Evolutionary conservation across 2,888 invertebrate genomes (phyloP).

Genomic region (Hyppa rectilinea): DNA sequence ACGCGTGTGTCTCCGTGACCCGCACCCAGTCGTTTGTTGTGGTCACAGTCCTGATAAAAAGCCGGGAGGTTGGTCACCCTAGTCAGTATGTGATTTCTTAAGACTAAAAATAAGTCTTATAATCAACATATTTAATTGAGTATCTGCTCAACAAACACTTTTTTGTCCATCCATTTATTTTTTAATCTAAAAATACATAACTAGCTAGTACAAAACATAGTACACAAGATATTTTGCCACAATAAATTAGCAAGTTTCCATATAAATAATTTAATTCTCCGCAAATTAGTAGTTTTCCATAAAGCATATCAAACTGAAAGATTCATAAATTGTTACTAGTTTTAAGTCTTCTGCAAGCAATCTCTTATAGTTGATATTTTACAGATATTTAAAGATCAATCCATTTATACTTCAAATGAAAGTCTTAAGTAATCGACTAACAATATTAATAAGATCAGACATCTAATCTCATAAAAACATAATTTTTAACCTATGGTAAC

Average conservation of each 20-base stretch:
- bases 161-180: not conserved
- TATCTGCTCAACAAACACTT: not conserved
- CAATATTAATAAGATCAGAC: not conserved
- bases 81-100: not conserved
- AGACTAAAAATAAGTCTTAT: not conserved
- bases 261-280: not conserved
- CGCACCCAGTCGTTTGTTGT: too few relatives aligned
- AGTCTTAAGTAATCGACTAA: not conserved
- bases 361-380: not conserved
- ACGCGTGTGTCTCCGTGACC: too few relatives aligned
- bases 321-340: not conserved
- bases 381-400: not conserved
- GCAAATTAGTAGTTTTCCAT: not conserved
- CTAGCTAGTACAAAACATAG: too few relatives aligned
- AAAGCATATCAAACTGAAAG: not conserved
- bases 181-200: not conserved
- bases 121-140: not conserved
- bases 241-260: not conserved
- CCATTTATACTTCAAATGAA: not conserved
- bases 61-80: not conserved
- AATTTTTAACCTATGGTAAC: not conserved
- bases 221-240: not conserved
- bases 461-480: not conserved
- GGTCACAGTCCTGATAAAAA: not conserved
- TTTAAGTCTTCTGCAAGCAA: not conserved